These are phyloP conservation scores for Corapipo altera DNA, from an alignment of 2,113 vertebrate genomes.

Conservation along the genomic window DNA sequence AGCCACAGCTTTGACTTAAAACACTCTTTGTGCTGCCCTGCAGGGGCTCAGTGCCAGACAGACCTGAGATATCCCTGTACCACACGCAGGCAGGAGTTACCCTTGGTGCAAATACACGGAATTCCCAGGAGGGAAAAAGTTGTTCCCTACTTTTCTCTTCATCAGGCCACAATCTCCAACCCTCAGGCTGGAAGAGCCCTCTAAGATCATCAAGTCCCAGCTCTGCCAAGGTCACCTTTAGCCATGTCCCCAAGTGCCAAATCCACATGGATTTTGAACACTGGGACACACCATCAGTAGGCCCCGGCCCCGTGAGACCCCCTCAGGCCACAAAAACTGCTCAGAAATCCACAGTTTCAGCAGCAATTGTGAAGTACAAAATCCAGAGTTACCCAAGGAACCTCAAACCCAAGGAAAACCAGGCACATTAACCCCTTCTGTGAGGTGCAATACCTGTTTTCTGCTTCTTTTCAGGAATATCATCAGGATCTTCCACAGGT, in stretches of 20 bases:
- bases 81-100: neutral
- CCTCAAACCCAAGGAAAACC: neutral
- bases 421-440: rapidly evolving
- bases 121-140: neutral
- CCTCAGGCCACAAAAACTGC: neutral
- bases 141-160: neutral
- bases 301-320: rapidly evolving
- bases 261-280: neutral
- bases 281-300: rapidly evolving
- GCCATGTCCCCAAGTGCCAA: neutral
- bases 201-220: rapidly evolving
- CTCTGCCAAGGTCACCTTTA: neutral
- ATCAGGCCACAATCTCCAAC: neutral
- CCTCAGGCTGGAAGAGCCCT: neutral
- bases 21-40: neutral
- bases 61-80: too few relatives aligned
- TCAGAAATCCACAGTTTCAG: neutral
- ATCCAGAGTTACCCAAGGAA: neutral
- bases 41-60: neutral
- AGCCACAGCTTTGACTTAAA: neutral
- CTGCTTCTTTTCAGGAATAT: slow-evolving; percentile 43
- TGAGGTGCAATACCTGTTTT: slow-evolving; percentile 65
- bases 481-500: slow-evolving; percentile 48
- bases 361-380: neutral
- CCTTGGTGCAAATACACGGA: rapidly evolving